These are phyloP conservation scores for Rhincodon typus DNA, from an alignment of 2,797 vertebrate species.

Conservation along the genomic window DNA sequence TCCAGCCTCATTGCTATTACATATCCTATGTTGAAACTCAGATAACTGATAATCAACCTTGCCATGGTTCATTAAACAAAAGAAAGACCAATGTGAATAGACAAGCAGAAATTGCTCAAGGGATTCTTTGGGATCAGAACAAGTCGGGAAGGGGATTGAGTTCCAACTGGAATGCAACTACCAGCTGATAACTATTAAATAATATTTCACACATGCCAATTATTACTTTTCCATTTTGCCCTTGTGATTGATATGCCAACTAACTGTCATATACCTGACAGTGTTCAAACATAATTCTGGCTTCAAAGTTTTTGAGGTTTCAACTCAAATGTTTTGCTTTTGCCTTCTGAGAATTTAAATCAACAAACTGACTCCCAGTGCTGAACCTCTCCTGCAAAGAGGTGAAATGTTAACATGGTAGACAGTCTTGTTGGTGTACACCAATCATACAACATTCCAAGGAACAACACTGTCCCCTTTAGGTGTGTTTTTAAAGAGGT, in stretches of 20 bases:
- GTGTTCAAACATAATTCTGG: not conserved
- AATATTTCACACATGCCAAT: conserved; percentile 12
- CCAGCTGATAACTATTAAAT: conserved; percentile 9
- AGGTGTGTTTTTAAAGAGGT: not conserved
- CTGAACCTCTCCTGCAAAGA: not conserved
- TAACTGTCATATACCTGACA: not conserved
- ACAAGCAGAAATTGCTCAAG: not conserved
- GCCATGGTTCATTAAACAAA: not conserved
- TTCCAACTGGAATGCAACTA: not conserved
- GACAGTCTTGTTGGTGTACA: too few species aligned
- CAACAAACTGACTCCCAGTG: not conserved
- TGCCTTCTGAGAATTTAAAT: not conserved
- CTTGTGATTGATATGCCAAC: not conserved
- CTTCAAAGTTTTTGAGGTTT: not conserved
- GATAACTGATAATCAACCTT: not conserved
- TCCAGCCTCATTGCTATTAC: not conserved
- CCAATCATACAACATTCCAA: not conserved
- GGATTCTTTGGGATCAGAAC: not conserved
- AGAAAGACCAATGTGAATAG: not conserved
- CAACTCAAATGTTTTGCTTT: not conserved
- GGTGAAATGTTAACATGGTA: not conserved
- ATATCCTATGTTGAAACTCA: not conserved
- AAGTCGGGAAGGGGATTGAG: not conserved
- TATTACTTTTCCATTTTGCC: conserved; percentile 5
- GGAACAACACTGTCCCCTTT: not conserved